Conservation (phyloP, 2,888 invertebrate species). For the Euzetes globulus region DNA sequence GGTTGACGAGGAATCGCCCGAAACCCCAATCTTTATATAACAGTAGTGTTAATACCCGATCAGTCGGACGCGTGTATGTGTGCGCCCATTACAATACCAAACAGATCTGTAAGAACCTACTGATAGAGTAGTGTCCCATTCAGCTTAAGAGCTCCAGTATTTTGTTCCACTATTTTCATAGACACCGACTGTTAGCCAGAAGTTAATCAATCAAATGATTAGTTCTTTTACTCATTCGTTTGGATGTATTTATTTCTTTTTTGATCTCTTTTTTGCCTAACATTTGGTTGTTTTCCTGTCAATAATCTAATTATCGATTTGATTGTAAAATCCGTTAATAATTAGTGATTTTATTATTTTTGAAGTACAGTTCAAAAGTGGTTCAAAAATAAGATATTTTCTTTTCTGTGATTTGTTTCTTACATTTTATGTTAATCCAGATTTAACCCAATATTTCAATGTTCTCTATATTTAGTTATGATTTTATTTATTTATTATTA, state of each 20-base stretch:
- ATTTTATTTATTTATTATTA: neutral
- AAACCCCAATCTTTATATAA: neutral
- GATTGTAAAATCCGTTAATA: neutral
- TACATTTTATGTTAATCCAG: constrained; percentile 4
- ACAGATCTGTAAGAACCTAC: neutral
- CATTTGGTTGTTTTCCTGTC: neutral
- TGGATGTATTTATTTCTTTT: too few relatives aligned
- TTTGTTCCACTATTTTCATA: neutral
- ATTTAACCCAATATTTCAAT: constrained; percentile 11
- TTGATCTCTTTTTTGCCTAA: too few relatives aligned
- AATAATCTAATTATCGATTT: constrained; percentile 12
- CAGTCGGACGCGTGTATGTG: neutral
- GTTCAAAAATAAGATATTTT: neutral
- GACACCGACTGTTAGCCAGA: neutral
- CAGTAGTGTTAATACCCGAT: neutral
- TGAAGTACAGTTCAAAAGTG: too few relatives aligned
- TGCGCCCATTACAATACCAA: neutral
- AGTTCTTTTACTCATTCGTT: neutral
- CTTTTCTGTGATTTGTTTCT: neutral
- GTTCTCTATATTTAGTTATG: neutral
- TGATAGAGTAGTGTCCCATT: neutral
- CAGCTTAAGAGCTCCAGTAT: neutral
- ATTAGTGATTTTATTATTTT: too few relatives aligned
- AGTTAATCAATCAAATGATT: constrained; percentile 1
- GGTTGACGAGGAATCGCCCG: constrained; percentile 1